Conservation (phyloP, 2,888 invertebrate species). For the Limnephilus rhombicus region DNA sequence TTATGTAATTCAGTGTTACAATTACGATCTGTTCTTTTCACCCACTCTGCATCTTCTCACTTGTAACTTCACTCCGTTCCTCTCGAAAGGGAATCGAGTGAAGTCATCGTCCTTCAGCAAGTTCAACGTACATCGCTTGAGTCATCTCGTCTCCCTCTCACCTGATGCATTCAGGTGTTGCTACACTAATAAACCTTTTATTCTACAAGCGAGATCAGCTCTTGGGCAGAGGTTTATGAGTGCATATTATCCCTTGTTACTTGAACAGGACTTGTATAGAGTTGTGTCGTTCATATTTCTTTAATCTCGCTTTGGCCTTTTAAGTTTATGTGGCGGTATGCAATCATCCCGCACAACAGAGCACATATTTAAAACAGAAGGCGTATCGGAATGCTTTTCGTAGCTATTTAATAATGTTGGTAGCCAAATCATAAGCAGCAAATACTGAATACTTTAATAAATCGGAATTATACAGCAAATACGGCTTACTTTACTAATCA, state of each 20-base stretch:
- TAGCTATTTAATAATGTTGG: not conserved
- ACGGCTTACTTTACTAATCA: too few species aligned
- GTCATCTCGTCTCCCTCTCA: constrained; percentile 24
- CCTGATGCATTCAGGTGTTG: constrained; percentile 16
- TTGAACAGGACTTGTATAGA: not conserved
- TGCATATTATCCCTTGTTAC: not conserved
- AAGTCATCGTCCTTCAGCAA: constrained; percentile 37
- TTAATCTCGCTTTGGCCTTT: not conserved
- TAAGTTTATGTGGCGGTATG: not conserved
- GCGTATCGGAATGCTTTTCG: not conserved
- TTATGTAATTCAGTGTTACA: not conserved
- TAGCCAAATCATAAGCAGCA: not conserved
- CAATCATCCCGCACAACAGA: not conserved
- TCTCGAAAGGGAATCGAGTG: not conserved
- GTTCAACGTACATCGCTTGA: constrained; percentile 40
- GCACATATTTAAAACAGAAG: not conserved
- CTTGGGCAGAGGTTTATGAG: not conserved
- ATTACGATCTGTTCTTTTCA: not conserved
- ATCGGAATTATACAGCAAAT: too few species aligned
- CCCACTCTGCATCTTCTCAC: not conserved
- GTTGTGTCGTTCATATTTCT: not conserved
- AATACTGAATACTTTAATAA: not conserved
- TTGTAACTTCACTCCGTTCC: not conserved
- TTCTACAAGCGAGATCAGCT: not conserved
- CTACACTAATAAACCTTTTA: not conserved